phyloP scores from a whole-genome alignment of 2,888 invertebrate species.

The Agrilus mali region DNA sequence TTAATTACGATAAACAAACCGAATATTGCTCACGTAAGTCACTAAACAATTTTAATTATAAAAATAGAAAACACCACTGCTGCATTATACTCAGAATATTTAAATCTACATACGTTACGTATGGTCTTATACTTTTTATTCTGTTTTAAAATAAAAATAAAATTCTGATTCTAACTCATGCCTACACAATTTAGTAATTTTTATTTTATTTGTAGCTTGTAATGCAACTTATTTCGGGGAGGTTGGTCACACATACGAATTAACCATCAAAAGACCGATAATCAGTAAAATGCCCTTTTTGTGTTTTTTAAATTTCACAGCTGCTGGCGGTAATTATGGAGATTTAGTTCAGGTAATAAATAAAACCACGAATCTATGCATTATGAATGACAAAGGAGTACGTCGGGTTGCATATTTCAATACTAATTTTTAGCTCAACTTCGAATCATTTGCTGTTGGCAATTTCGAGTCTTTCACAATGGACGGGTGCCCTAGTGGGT shows the following conservation, averaged over 20 bases:
- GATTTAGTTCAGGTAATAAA: constrained; percentile 63
- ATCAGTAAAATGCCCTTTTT: constrained; percentile 60
- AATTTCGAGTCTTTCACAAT: constrained; percentile 66
- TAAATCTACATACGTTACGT: too few relatives aligned
- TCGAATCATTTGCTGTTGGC: constrained; percentile 73
- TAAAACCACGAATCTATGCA: too few relatives aligned
- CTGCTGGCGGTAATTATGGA: constrained; percentile 63
- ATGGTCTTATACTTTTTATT: too few relatives aligned
- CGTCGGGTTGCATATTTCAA: too few relatives aligned
- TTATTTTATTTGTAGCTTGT: constrained; percentile 55
- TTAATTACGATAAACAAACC: too few relatives aligned
- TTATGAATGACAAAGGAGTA: too few relatives aligned
- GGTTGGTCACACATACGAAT: constrained; percentile 65
- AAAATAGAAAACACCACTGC: too few relatives aligned
- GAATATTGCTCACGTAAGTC: too few relatives aligned
- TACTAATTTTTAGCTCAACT: constrained; percentile 52
- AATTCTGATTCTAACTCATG: too few relatives aligned
- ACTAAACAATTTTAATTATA: neutral
- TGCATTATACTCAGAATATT: too few relatives aligned
- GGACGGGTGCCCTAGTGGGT: constrained; percentile 71
- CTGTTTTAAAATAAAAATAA: too few relatives aligned
- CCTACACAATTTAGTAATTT: too few relatives aligned
- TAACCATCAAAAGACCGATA: constrained; percentile 62
- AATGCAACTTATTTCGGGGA: constrained; percentile 75
- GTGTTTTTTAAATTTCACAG: constrained; percentile 74